phyloP scores from a whole-genome alignment of 1,140 invertebrate genomes.

The Leptinotarsa texana region DNA sequence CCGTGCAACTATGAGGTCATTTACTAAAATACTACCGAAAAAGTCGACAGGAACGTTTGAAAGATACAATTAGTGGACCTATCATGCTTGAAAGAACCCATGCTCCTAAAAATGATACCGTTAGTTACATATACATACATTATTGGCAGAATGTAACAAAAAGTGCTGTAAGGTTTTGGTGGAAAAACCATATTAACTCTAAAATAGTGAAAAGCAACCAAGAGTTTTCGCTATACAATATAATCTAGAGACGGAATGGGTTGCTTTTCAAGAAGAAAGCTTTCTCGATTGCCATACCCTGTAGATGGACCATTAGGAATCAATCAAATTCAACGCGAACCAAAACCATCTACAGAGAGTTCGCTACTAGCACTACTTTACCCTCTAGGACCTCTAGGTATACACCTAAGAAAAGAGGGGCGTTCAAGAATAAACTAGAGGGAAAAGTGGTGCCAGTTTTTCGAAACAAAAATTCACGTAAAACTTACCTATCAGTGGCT shows the following conservation, averaged over 20 bases:
- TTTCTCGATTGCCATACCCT: neutral
- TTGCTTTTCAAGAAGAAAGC: neutral
- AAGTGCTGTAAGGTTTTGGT: constrained; percentile 15
- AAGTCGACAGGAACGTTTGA: neutral
- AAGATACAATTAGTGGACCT: neutral
- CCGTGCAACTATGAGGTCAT: neutral
- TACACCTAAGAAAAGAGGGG: too few relatives aligned
- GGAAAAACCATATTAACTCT: neutral
- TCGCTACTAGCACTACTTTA: neutral
- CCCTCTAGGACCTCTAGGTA: neutral
- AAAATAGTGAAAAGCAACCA: neutral
- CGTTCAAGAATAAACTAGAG: neutral
- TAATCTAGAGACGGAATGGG: neutral
- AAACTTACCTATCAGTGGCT: constrained; percentile 63
- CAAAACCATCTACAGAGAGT: neutral
- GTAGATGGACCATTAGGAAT: neutral
- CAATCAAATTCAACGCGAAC: too few relatives aligned
- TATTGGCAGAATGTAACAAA: constrained; percentile 13
- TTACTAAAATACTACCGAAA: neutral
- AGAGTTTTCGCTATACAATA: neutral
- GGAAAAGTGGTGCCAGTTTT: constrained; percentile 16
- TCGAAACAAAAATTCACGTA: constrained; percentile 30
- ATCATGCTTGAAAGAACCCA: neutral
- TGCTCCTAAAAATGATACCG: constrained; percentile 5
- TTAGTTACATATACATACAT: constrained; percentile 27